These are phyloP conservation scores for Crotalus horridus DNA, from an alignment of 2,113 vertebrate species.

Conservation along the genomic window DNA sequence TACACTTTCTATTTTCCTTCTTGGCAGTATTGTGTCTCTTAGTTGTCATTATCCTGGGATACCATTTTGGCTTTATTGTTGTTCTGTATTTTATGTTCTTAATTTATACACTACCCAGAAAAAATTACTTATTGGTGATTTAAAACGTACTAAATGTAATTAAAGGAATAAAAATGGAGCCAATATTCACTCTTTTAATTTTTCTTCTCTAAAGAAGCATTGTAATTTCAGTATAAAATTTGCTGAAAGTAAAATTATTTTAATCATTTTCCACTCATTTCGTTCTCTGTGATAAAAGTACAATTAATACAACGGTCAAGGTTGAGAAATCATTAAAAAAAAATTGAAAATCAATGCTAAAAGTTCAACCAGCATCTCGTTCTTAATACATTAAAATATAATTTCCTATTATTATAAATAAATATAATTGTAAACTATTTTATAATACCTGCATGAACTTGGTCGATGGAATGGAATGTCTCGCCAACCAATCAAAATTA, in stretches of 20 bases:
- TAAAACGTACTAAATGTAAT: not conserved
- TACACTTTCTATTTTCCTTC: not conserved
- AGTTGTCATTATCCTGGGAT: not conserved
- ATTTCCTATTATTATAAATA: not conserved
- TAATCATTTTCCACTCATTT: not conserved
- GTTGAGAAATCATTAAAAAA: not conserved
- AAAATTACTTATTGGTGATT: not conserved
- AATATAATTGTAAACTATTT: not conserved
- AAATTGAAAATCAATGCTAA: not conserved
- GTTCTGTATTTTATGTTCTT: not conserved
- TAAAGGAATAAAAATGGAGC: not conserved
- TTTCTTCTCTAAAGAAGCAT: not conserved
- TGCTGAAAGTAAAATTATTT: not conserved
- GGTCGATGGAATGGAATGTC: not conserved
- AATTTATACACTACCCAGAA: not conserved
- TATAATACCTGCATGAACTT: not conserved
- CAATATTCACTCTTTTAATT: not conserved
- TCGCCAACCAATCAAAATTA: not conserved
- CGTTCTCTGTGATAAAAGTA: not conserved
- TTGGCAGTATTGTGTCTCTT: not conserved
- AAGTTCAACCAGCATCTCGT: not conserved
- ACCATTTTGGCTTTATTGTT: not conserved
- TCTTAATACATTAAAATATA: constrained; percentile 8
- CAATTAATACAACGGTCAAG: not conserved
- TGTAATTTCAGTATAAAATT: not conserved